A percentile compares a stretch with the other conserved stretches of the same genome.
Evolutionary conservation across 2,113 vertebrate genomes (phyloP).

Genomic region (Coracopsis vasa): DNA sequence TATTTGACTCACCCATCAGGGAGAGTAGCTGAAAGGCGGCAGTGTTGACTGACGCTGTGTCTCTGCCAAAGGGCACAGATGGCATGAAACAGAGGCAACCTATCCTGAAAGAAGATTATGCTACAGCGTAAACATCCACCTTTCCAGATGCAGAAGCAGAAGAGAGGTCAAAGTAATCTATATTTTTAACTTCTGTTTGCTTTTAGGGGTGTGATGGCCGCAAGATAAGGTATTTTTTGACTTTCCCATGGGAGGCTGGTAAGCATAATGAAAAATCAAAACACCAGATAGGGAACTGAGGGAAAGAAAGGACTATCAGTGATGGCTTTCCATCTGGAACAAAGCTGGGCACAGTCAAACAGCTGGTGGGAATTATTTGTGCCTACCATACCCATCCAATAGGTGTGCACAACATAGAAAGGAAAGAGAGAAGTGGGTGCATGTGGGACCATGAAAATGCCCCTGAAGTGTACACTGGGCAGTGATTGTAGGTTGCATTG

Average conservation of each 20-base stretch:
- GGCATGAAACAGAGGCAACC: neutral
- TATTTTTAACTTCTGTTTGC: neutral
- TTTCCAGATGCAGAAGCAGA: neutral
- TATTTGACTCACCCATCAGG: neutral
- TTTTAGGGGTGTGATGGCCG: neutral
- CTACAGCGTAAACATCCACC: neutral
- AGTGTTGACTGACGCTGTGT: neutral
- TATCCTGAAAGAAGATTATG: neutral
- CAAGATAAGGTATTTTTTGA: neutral
- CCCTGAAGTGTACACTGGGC: neutral
- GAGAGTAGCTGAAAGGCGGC: neutral
- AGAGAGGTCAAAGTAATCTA: neutral
- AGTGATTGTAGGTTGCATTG: neutral
- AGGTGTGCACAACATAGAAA: neutral
- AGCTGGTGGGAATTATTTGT: neutral
- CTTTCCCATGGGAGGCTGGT: neutral
- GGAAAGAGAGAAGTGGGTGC: neutral
- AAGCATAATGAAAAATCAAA: neutral
- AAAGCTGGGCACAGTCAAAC: neutral
- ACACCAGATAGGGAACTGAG: neutral
- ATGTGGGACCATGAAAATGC: fast-evolving
- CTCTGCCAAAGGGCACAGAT: neutral
- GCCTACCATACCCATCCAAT: neutral
- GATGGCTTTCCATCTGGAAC: neutral
- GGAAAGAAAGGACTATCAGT: neutral